phyloP scores from a whole-genome alignment of 2,888 invertebrate species.

The Onchidella celtica region DNA sequence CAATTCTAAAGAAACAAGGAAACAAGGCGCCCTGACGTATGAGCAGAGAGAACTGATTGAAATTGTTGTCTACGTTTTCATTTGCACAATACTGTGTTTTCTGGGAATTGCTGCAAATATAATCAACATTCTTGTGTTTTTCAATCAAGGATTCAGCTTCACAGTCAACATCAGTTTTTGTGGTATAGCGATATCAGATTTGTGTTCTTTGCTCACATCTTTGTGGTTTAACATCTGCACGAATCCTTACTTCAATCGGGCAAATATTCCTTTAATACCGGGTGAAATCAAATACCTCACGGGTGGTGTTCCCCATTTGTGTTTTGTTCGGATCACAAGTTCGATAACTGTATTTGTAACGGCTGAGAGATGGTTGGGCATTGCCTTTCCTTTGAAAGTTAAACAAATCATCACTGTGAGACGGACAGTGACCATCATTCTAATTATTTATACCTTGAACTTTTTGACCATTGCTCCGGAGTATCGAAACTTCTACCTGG shows the following conservation, averaged over 20 bases:
- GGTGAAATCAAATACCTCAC: background rate
- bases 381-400: background rate
- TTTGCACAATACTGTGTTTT: no score
- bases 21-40: no score
- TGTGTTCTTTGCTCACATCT: background rate
- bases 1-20: no score
- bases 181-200: background rate
- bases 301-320: background rate
- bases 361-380: background rate
- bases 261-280: no score
- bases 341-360: slow-evolving; percentile 6
- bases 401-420: no score
- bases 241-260: background rate
- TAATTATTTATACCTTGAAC: background rate
- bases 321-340: background rate
- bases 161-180: background rate
- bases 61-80: no score
- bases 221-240: background rate
- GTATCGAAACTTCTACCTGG: no score
- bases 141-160: background rate
- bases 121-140: background rate
- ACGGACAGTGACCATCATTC: background rate
- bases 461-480: no score
- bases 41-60: no score
- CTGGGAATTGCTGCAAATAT: background rate